Percentiles rank a stretch among this genome's conserved stretches.
These are phyloP conservation scores for Zosterops hypoxanthus DNA, from an alignment of 2,113 vertebrate genomes.

Conservation along the genomic window DNA sequence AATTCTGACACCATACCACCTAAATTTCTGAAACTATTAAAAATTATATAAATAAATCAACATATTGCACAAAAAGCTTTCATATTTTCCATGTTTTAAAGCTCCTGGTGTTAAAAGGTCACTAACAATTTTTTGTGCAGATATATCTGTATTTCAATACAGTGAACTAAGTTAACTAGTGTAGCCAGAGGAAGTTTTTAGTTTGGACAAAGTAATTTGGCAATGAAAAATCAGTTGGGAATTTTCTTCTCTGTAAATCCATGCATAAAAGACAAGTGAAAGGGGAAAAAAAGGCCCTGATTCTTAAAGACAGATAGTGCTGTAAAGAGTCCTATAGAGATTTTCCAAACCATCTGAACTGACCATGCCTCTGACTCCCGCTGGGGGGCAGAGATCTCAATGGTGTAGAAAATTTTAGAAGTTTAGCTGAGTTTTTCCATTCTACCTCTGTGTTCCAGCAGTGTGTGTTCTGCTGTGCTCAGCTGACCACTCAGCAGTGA, in stretches of 20 bases:
- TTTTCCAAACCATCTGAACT: background rate
- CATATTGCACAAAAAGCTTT: background rate
- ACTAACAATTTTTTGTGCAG: background rate
- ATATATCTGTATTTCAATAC: background rate
- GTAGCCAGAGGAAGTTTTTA: background rate
- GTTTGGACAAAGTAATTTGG: background rate
- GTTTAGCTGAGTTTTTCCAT: background rate
- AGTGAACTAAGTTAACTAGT: background rate
- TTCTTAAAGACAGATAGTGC: background rate
- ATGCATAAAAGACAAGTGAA: background rate
- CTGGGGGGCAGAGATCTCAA: background rate
- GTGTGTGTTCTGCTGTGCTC: background rate
- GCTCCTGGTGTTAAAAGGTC: background rate
- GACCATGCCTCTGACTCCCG: background rate
- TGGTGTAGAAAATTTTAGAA: background rate
- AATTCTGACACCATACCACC: background rate
- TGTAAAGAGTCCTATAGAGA: background rate
- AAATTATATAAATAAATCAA: background rate
- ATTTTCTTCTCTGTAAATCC: background rate
- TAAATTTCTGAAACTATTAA: background rate
- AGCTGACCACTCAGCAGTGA: background rate
- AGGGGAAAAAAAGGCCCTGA: background rate
- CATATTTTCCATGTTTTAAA: background rate
- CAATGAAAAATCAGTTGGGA: background rate
- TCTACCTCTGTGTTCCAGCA: background rate